These are phyloP conservation scores for Drosophila ohnishii DNA, from an alignment of 1,140 invertebrate species.

Conservation along the genomic window DNA sequence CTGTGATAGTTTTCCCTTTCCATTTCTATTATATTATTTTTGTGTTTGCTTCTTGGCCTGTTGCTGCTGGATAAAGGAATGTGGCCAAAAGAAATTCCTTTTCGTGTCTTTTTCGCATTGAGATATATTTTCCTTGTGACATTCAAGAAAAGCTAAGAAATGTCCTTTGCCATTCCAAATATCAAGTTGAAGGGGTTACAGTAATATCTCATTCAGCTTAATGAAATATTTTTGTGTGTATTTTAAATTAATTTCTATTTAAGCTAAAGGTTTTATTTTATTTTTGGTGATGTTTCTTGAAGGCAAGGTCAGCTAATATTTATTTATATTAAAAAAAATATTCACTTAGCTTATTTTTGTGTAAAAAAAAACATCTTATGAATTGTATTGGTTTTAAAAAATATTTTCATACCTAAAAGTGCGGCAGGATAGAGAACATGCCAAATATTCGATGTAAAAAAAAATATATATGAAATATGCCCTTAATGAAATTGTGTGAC, in stretches of 20 bases:
- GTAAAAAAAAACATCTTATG: no score
- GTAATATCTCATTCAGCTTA: constrained; percentile 1
- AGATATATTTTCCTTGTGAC: constrained; percentile 23
- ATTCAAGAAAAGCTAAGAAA: not conserved
- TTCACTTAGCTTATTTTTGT: no score
- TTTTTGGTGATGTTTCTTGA: no score
- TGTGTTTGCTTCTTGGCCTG: constrained; percentile 1
- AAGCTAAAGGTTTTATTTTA: not conserved
- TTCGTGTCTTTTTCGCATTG: constrained; percentile 9
- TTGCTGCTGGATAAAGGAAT: constrained; percentile 37
- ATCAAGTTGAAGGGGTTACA: not conserved
- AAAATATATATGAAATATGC: not conserved
- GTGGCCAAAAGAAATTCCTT: not conserved
- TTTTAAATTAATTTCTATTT: not conserved
- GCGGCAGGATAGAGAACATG: not conserved
- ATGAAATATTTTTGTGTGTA: no score
- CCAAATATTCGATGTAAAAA: not conserved
- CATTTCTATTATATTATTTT: not conserved
- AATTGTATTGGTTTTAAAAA: not conserved
- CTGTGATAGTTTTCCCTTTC: constrained; percentile 7
- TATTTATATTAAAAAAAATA: no score
- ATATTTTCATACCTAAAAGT: not conserved
- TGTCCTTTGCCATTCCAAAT: constrained; percentile 5
- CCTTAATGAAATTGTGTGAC: not conserved
- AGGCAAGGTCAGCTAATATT: no score